Evolutionary conservation across 2,888 invertebrate species (phyloP), one percentile per base, ranked within the genome.

Genomic region (Chrysolina oricalcia): DNA sequence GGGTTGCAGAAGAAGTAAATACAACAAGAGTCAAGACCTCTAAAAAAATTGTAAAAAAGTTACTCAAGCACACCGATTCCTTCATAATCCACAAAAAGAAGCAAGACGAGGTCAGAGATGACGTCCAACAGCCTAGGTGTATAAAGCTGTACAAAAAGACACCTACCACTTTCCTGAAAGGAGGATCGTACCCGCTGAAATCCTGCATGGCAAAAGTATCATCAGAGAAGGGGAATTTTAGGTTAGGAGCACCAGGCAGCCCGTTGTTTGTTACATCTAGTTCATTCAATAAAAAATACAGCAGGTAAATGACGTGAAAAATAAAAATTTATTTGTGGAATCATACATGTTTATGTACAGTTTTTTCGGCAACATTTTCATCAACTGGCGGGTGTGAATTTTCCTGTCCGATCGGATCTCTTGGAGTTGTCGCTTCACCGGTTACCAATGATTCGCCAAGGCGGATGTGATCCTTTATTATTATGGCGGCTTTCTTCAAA

Each of bases 61-160:
- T 80, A 72, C 72, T 86, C 10, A 83, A 83, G 70, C 86, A 86
- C 70, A 87, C 85, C 15, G 86, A 87, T 80, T 87, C 87, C 17
- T 82, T 86, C 59, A 84, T 86, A 69, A 79, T 87, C 17, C 80
- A 78, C 50, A 83, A 80, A 35, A 86, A 83, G 71, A 87, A 85
- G 65, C 84, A 86, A 75, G 78, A 78, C 5, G 81, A 81, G 41
- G 78, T 82, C 6, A 85, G 82, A 75, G 78, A 81, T 21, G 80
- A 79, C 66, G 82, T 81, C 59, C 85, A 85, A 46, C 87, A 87
- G 76, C 87, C 87, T 0, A 85, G 84, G 75, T 86, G 83, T 65
- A 83, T 87, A 64, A 81, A 83, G 64, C 69, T 86, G 35, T 84
- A 81, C 64, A 83, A 82, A 62, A 84, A 85, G 71, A 53, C 81